Conservation (phyloP, 2,797 vertebrate species). For the Rhincodon typus region DNA sequence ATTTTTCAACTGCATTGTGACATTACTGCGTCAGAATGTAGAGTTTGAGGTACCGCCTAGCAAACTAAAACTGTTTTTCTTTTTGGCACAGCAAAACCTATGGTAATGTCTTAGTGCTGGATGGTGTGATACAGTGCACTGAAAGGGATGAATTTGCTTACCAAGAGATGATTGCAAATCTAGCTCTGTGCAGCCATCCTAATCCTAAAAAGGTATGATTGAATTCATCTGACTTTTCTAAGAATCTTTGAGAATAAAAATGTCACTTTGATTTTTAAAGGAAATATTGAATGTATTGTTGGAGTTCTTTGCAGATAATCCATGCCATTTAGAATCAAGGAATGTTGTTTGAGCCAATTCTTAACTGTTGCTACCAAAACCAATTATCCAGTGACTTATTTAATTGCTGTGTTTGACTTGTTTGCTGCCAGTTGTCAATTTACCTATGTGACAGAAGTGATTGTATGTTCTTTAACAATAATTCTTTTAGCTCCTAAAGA, state of each 20-base stretch:
- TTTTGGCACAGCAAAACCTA: slow-evolving; percentile 78
- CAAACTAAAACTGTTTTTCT: neutral
- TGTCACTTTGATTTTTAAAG: neutral
- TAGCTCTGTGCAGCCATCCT: slow-evolving; percentile 85
- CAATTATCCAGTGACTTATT: neutral
- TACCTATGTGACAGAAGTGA: neutral
- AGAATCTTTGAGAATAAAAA: neutral
- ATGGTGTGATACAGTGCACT: slow-evolving; percentile 96
- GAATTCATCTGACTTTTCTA: neutral
- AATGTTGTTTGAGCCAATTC: neutral
- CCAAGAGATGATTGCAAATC: slow-evolving; percentile 96
- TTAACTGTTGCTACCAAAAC: neutral
- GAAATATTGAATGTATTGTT: neutral
- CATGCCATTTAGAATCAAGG: neutral
- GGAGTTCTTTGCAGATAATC: neutral
- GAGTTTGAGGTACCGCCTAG: neutral
- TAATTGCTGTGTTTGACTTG: neutral
- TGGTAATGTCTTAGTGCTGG: slow-evolving; percentile 87
- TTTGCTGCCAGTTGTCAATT: neutral
- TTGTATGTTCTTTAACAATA: neutral
- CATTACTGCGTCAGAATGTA: neutral
- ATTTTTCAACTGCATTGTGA: neutral
- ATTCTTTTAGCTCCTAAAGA: neutral
- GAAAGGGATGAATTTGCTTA: slow-evolving; percentile 96
- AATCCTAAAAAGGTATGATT: slow-evolving; percentile 79